phyloP scores from a whole-genome alignment of 1,140 invertebrate species.

The Heterodera schachtii region DNA sequence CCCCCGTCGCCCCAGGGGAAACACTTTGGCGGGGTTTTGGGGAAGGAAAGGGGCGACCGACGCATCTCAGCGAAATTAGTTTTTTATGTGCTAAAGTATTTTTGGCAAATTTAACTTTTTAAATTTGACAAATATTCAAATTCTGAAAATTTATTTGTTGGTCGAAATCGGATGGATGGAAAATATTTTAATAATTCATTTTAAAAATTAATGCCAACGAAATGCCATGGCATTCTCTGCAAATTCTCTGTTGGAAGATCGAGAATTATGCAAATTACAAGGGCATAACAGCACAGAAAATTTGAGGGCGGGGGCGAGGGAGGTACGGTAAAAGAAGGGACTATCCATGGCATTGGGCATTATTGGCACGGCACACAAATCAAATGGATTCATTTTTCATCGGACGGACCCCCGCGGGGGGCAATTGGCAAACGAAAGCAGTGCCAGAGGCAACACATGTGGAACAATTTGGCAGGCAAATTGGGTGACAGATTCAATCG shows the following conservation, averaged over 20 bases:
- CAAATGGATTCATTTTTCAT: not conserved
- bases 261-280: not conserved
- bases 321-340: not conserved
- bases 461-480: not conserved
- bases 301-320: not conserved
- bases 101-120: not conserved
- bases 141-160: too few relatives aligned
- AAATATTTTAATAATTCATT: too few relatives aligned
- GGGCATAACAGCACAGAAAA: not conserved
- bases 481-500: not conserved
- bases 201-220: too few relatives aligned
- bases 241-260: not conserved
- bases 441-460: not conserved
- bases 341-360: not conserved
- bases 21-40: not conserved
- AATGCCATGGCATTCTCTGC: too few relatives aligned
- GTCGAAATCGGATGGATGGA: too few relatives aligned
- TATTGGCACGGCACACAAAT: not conserved
- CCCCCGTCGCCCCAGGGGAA: not conserved
- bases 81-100: not conserved
- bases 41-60: not conserved
- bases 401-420: not conserved
- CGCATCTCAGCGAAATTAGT: not conserved
- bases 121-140: not conserved
- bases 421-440: not conserved